Base-by-base conservation (phyloP, 2,888 invertebrate species). In the Cephus sareptanus region DNA sequence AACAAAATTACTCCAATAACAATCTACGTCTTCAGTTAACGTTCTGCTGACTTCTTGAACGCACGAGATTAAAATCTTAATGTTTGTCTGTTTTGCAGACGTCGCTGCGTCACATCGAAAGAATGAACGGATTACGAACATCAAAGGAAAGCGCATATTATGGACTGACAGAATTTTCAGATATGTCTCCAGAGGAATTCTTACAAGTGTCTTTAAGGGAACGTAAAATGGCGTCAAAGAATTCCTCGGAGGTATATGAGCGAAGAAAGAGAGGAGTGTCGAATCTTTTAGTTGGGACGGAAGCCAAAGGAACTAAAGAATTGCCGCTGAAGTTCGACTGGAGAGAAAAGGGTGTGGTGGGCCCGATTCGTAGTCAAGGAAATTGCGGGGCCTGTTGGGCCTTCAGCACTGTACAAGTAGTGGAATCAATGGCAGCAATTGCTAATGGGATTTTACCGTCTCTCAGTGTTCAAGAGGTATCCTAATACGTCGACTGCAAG, bases 351-450 rank as follows among this genome's bases (percentile, higher is more conserved):
- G 94, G 94, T 35, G 94, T 95, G 13, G 92, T 97, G 2, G 94
- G 95, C 1, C 91, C 94, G 0, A 93, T 97, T 0, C 93, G 94
- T 76, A 94, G 95, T 90, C 97, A 97, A 91, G 94, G 94, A 15
- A 86, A 93, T 13, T 97, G 97, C 91, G 97, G 97, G 1, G 97
- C 96, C 0, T 97, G 97, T 90, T 97, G 97, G 97, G 97, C 97
- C 0, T 97, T 96, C 91, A 96, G 96, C 88, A 94, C 95, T 0
- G 93, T 96, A 1, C 96, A 95, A 84, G 94, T 94, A 40, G 93
- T 95, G 75, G 97, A 97, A 91, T 94, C 96, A 0, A 96, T 96
- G 95, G 91, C 94, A 74, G 96, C 96, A 0, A 94, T 96, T 33
- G 93, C 93, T 85, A 94, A 93, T 75, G 94, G 94, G 23, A 93